Conservation (phyloP, 2,113 vertebrate genomes). For the Pan paniscus region DNA sequence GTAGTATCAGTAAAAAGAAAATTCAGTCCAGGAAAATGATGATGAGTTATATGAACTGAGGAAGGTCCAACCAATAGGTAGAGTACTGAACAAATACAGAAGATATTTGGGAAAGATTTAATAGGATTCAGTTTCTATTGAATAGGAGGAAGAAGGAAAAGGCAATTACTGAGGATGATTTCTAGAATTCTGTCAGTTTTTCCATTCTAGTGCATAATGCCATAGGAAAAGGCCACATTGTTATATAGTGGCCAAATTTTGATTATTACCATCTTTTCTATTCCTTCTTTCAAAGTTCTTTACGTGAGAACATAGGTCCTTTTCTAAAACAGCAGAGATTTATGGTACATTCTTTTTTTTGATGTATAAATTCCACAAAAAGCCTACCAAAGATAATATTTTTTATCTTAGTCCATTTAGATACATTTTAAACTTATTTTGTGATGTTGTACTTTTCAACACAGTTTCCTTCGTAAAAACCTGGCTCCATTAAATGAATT, state of each 20-base stretch:
- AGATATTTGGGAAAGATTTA: neutral
- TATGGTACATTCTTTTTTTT: neutral
- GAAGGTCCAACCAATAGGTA: neutral
- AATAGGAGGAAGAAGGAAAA: neutral
- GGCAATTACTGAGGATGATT: neutral
- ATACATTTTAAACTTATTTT: slow-evolving; percentile 17
- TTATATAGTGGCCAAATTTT: neutral
- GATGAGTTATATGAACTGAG: neutral
- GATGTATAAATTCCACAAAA: neutral
- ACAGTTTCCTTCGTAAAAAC: slow-evolving; percentile 17
- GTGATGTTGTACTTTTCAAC: neutral
- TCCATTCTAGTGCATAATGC: neutral
- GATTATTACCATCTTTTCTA: neutral
- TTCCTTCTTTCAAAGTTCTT: neutral
- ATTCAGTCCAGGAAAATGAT: neutral
- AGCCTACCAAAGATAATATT: neutral
- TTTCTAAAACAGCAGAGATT: neutral
- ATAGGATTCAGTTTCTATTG: neutral
- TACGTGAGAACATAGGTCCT: neutral
- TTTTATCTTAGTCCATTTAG: slow-evolving; percentile 13
- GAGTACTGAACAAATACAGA: neutral
- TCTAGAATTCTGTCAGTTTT: neutral
- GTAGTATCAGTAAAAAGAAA: neutral
- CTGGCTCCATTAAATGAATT: slow-evolving; percentile 54
- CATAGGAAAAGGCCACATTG: neutral